Evolutionary conservation across 2,888 invertebrate genomes (phyloP), one percentile per base, ranked within the genome.

Genomic region (Andrena fulva): DNA sequence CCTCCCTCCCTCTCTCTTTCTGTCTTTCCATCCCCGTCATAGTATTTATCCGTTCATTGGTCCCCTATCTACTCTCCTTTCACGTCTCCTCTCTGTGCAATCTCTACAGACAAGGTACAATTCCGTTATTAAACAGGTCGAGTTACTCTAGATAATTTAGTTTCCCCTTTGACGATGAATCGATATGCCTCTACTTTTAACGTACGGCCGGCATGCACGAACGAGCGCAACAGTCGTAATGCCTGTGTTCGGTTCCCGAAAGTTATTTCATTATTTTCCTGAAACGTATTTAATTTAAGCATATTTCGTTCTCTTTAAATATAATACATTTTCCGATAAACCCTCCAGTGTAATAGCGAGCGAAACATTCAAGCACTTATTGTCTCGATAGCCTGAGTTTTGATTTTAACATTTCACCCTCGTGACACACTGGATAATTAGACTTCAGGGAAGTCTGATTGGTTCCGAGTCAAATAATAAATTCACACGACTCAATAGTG

Each of bases 71-170:
- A 42, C 29, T 59, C 67, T 70, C 74, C 50, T 62, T 48, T 62
- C 20, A 24, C 50, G 54, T 56, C 48, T 24, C 56, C 56, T 50
- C 76, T 59, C 54, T 78, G 66, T 50, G 33, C 82, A 79, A 72
- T 79, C 72, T 79, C 72, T 67, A 52, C 31, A 42, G 63, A 52
- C 69, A 60, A 29, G 72, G 42, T 73, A 79, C 85, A 75, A 85
- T 85, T 85, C 72, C 72, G 74, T 48, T 80, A 74, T 63, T 62
- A 80, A 84, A 80, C 75, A 64, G 72, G 60, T 59, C 66, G 84
- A 77, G 66, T 80, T 77, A 70, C 86, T 75, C 59, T 31, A 29
- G 86, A 80, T 85, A 85, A 85, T 85, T 85, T 71, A 64, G 80
- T 84, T 85, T 59, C 59, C 60, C 63, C 85, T 85, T 85, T 85